Conservation (phyloP, 2,113 vertebrate species). For the Hemibagrus wyckioides region DNA sequence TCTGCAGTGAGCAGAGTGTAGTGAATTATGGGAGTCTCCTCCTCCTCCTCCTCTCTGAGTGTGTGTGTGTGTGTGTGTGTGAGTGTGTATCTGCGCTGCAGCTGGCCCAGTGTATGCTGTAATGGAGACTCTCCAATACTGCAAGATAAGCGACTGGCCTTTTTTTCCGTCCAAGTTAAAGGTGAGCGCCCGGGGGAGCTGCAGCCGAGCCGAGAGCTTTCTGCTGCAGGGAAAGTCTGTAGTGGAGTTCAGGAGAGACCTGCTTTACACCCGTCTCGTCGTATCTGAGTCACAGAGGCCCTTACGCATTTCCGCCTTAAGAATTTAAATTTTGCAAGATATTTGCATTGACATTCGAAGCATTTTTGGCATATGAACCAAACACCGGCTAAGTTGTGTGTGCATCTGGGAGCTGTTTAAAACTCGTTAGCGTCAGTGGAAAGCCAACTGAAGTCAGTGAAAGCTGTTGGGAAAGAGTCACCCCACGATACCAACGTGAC, state of each 20-base stretch:
- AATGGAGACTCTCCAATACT: conserved; percentile 49
- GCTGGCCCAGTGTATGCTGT: conserved; percentile 42
- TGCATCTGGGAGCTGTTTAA: too few species aligned
- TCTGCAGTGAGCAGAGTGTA: background rate
- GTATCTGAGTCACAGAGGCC: background rate
- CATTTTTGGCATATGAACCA: too few species aligned
- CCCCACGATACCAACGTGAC: too few species aligned
- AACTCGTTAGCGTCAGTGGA: too few species aligned
- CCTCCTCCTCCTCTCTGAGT: background rate
- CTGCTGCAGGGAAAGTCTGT: conserved; percentile 9
- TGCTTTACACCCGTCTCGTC: background rate
- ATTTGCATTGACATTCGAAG: too few species aligned
- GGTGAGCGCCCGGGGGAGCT: conserved; percentile 31
- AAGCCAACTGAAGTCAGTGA: too few species aligned
- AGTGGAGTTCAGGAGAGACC: background rate
- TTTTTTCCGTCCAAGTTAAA: conserved; percentile 37
- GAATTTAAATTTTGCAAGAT: too few species aligned
- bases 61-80: conserved; percentile 32
- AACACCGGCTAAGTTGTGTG: too few species aligned
- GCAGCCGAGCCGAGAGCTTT: conserved; percentile 20
- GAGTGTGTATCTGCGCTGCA: conserved; percentile 34
- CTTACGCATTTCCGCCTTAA: background rate
- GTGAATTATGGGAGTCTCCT: background rate
- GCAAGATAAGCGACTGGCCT: conserved; percentile 45
- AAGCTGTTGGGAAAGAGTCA: too few species aligned